Percentiles rank a stretch among this genome's conserved stretches.
These are phyloP conservation scores for Onychorhynchus coronatus DNA, from an alignment of 2,113 vertebrate species.

Conservation along the genomic window DNA sequence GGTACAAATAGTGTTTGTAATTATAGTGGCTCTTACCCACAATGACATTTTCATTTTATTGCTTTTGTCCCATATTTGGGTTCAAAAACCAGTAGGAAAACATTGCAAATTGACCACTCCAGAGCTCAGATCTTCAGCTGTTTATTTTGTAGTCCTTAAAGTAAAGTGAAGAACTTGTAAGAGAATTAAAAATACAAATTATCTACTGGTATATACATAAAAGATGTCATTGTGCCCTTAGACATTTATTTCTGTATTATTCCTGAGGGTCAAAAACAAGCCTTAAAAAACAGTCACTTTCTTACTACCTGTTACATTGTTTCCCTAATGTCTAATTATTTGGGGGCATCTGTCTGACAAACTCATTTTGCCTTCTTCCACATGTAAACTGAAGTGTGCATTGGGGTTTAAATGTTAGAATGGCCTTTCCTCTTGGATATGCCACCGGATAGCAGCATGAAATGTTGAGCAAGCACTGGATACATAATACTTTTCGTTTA, in stretches of 20 bases:
- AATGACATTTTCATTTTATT: neutral
- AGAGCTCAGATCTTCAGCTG: neutral
- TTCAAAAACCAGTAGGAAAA: neutral
- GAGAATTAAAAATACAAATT: slow-evolving; percentile 18
- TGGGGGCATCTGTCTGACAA: slow-evolving; percentile 58
- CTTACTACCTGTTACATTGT: slow-evolving; percentile 48
- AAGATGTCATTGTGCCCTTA: neutral
- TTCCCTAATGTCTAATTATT: slow-evolving; percentile 61
- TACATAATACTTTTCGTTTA: slow-evolving; percentile 72
- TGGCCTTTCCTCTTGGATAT: slow-evolving; percentile 55
- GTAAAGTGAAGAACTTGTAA: neutral
- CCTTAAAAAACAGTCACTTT: slow-evolving; percentile 38
- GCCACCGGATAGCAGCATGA: slow-evolving; percentile 8
- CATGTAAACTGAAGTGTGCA: slow-evolving; percentile 48
- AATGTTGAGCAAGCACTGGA: slow-evolving; percentile 58
- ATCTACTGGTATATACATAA: neutral
- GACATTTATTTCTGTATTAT: slow-evolving; percentile 6
- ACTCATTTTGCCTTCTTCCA: slow-evolving; percentile 51
- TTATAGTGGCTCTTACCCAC: neutral
- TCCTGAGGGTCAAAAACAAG: slow-evolving; percentile 32
- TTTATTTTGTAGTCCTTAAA: neutral
- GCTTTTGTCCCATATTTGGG: neutral
- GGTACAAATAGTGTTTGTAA: neutral
- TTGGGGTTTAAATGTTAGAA: slow-evolving; percentile 52
- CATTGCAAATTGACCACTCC: neutral